phyloP scores from a whole-genome alignment of 2,113 vertebrate species.

The Sceloporus undulatus region DNA sequence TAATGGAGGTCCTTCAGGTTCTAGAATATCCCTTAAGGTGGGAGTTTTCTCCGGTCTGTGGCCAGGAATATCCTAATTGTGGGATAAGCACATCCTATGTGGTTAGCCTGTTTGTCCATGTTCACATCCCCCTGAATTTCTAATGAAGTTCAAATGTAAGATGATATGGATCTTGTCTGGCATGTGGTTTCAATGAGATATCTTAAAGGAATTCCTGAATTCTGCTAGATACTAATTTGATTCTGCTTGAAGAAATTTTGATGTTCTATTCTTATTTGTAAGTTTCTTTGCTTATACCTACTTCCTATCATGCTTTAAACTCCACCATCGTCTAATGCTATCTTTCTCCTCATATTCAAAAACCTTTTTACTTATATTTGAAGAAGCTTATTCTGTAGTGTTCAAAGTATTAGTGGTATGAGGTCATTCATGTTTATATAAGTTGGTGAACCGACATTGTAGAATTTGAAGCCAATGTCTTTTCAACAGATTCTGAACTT shows the following conservation, averaged over 20 bases:
- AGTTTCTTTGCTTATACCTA: neutral
- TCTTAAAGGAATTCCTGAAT: neutral
- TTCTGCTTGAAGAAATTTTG: neutral
- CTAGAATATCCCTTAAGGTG: neutral
- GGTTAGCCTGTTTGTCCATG: neutral
- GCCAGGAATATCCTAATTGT: neutral
- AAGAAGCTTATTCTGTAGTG: constrained; percentile 54
- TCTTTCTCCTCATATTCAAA: constrained; percentile 53
- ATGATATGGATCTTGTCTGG: neutral
- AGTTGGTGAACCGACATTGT: neutral
- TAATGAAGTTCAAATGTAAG: neutral
- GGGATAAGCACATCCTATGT: neutral
- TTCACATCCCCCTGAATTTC: neutral
- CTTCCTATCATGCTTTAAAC: neutral
- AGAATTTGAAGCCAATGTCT: neutral
- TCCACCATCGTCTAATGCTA: neutral
- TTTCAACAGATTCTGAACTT: neutral
- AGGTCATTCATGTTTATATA: constrained; percentile 9
- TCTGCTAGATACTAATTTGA: neutral
- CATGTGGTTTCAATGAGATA: neutral
- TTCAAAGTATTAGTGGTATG: constrained; percentile 41
- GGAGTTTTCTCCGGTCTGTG: neutral
- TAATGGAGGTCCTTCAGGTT: neutral
- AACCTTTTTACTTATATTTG: constrained; percentile 31
- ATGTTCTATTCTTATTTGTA: neutral